Evolutionary conservation across 2,113 vertebrate genomes (phyloP).

Genomic region (Microcebus lehilahytsara): DNA sequence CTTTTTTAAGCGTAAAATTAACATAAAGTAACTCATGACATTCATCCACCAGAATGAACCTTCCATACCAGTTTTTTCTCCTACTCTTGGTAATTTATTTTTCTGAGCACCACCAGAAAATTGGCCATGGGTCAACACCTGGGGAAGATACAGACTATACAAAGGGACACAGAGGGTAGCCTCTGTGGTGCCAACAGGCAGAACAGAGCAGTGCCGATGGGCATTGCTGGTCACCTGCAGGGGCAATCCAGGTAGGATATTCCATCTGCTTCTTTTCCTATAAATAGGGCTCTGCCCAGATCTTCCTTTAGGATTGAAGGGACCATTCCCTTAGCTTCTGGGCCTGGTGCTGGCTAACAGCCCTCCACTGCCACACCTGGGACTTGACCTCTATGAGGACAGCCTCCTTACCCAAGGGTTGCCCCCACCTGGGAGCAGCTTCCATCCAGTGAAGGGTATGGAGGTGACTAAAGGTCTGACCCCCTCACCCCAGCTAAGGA

Average conservation of each 20-base stretch:
- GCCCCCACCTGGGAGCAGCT: background rate
- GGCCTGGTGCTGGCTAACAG: background rate
- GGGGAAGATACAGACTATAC: background rate
- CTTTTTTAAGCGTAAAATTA: background rate
- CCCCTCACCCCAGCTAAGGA: background rate
- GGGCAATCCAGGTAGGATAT: background rate
- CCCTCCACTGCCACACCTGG: background rate
- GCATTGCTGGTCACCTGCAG: background rate
- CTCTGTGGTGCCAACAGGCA: background rate
- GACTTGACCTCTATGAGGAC: background rate
- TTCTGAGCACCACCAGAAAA: background rate
- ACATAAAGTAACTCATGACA: background rate
- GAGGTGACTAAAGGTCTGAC: background rate
- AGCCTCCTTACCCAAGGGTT: background rate
- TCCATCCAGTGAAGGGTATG: background rate
- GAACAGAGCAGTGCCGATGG: no score
- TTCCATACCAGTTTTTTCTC: background rate
- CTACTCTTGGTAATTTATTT: background rate
- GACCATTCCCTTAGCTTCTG: background rate
- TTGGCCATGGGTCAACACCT: background rate
- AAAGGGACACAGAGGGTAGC: background rate
- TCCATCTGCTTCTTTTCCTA: background rate
- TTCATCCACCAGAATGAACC: background rate
- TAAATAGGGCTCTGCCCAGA: background rate
- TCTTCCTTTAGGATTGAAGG: background rate